A percentile compares a stretch with the other conserved stretches of the same genome.
Conservation (phyloP, 2,113 vertebrate genomes). For the Toxotes chatareus region DNA sequence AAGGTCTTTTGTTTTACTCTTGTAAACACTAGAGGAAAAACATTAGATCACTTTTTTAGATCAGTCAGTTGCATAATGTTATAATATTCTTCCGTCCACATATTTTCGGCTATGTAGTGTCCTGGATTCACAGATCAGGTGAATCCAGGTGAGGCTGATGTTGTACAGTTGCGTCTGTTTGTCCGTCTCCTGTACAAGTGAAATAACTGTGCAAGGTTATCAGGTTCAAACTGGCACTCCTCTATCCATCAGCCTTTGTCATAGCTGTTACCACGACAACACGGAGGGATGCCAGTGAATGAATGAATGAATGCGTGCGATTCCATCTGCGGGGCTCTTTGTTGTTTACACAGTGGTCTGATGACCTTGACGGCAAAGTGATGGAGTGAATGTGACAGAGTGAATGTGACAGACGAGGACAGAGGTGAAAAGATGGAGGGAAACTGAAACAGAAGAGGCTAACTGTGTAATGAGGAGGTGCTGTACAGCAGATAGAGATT, state of each 20-base stretch:
- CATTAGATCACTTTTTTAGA: no score
- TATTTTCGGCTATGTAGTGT: neutral
- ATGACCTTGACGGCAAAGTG: conserved; percentile 53
- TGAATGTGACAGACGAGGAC: conserved; percentile 26
- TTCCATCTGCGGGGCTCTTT: conserved; percentile 41
- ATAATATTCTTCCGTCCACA: neutral
- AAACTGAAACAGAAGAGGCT: neutral
- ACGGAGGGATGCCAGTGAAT: conserved; percentile 1
- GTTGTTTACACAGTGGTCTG: conserved; percentile 31
- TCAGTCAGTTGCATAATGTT: no score
- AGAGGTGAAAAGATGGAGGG: neutral
- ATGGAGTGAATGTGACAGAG: conserved; percentile 22
- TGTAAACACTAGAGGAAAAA: no score
- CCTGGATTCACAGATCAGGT: neutral
- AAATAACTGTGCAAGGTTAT: neutral
- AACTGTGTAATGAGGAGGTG: neutral
- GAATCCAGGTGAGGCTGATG: neutral
- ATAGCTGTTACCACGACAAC: conserved; percentile 38
- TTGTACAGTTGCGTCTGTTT: neutral
- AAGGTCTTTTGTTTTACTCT: no score
- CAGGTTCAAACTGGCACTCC: neutral
- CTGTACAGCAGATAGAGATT: neutral
- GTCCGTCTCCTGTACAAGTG: conserved; percentile 6
- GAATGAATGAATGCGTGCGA: conserved; percentile 18
- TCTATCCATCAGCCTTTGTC: conserved; percentile 30